Evolutionary conservation across 1,140 invertebrate genomes (phyloP), one percentile per base, ranked within the genome.

Genomic region (Rhynchophorus ferrugineus): DNA sequence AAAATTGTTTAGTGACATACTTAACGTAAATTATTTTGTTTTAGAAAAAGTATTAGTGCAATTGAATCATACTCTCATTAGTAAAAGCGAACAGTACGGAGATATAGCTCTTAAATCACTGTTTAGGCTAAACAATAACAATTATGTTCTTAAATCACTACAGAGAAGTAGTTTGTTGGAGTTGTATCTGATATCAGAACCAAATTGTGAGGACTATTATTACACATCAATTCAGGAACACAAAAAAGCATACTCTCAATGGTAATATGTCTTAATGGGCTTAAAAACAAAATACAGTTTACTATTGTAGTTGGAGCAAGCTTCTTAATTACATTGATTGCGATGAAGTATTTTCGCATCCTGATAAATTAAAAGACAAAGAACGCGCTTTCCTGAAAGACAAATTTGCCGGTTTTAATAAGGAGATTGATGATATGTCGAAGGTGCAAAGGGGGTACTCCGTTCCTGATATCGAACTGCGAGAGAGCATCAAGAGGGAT

Each of bases 341-440:
- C 44, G 84, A 87, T 54, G 85, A 89, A 64, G 69, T 78, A 44
- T 77, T 79, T 7, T 69, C 78, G 11, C 68, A 72, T 49, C 75
- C 76, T n/a, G 79, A 81, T 9, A 85, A 89, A 72, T 68, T 94
- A 18, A 81, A 87, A 61, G 91, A 94, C 64, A 92, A 89, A 71
- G 90, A 94, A 68, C 75, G 86, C 44, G 89, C 91, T 64, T 78
- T 83, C 34, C 79, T 98, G n/a, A 98, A 98, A 73, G 95, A 98
- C 64, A 89, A 89, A 61, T 94, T 93, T 75, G 78, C 88, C 43
- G 83, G 80, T 43, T 96, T 98, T 68, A 95, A 96, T 68, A 92
- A 93, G 66, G 94, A 97, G 73, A 84, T 97, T 60, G 92, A 97
- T 62, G 93, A 96, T 64, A 81, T 87, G 17, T 77, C 79, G 0